Percentiles rank a stretch among this genome's conserved stretches.
These are phyloP conservation scores for Triplophysa siluroides DNA, from an alignment of 2,113 vertebrate species.

Conservation along the genomic window DNA sequence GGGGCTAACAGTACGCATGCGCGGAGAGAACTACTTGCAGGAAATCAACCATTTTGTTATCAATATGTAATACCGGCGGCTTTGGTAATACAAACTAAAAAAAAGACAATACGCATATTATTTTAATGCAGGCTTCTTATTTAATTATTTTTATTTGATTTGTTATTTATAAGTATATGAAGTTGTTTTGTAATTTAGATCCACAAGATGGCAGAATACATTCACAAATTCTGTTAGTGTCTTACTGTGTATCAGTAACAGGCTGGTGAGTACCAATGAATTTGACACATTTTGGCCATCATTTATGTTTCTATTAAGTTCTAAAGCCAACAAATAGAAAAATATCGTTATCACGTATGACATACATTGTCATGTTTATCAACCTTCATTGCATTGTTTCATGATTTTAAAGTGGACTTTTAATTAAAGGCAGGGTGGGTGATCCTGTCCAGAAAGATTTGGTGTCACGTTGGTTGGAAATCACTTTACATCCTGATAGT, in stretches of 20 bases:
- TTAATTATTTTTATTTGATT: not conserved
- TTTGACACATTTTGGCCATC: not conserved
- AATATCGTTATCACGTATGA: not conserved
- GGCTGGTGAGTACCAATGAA: not conserved
- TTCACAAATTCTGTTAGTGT: not conserved
- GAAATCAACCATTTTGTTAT: not conserved
- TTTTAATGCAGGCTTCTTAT: no score
- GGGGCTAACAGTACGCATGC: constrained; percentile 14
- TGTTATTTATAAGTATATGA: no score
- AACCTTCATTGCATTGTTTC: no score
- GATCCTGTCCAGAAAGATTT: no score
- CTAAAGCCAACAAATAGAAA: not conserved
- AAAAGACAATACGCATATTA: no score
- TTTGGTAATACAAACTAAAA: no score
- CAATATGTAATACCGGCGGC: no score
- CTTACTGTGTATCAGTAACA: not conserved
- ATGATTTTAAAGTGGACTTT: no score
- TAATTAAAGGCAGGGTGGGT: no score
- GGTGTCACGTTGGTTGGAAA: no score
- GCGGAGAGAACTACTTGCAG: not conserved
- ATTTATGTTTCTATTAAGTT: not conserved
- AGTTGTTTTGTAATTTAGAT: not conserved
- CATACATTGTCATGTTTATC: not conserved
- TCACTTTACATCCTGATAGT: no score
- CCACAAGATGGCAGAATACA: constrained; percentile 8